Evolutionary conservation across 2,797 vertebrate species (phyloP), one percentile per base, ranked within the genome.

Genomic region (Chelonia mydas): DNA sequence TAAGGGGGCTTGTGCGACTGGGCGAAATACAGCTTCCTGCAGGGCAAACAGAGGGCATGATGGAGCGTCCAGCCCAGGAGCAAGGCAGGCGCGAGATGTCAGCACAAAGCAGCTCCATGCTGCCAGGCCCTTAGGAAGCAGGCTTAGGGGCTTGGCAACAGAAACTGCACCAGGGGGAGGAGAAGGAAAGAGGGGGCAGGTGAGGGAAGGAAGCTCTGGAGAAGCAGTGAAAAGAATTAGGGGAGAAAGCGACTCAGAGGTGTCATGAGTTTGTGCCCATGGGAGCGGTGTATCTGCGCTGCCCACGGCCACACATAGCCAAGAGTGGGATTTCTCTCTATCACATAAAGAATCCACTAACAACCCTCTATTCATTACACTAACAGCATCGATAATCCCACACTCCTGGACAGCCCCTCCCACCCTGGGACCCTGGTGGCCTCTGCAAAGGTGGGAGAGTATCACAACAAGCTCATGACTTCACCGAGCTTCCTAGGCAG

Each of bases 11-110:
- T 98, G 82, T 97, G 99, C 0, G 98, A 98, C 97, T 99, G 99
- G n/a, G 99, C 99, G 59, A 99, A 99, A 96, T 98, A 99, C 33
- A 99, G 97, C 81, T 98, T 99, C 99, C 99, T 99, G 95, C 33
- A 83, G 87, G 89, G 95, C 84, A 96, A 86, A 96, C 74, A 90
- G 41, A 91, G 90, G 4, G 86, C 54, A 86, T 97, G 94, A 96
- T 0, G 1, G 57, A 12, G 79, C 51, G 86, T 9, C 27, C 59
- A 31, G 28, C 5, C 23, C 2, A 81, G 37, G 27, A 86, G 72
- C 41, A 68, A 50, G 85, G 81, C 49, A 1, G 0, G 3, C 77
- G 47, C 25, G 2, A 86, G 82, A 54, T 1, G 2, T 55, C 33
- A 72, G 4, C 7, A 1, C 17, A 47, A 54, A 81, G 81, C 3